Evolutionary conservation across 2,888 invertebrate genomes (phyloP).

Genomic region (Physocephala rufipes): DNA sequence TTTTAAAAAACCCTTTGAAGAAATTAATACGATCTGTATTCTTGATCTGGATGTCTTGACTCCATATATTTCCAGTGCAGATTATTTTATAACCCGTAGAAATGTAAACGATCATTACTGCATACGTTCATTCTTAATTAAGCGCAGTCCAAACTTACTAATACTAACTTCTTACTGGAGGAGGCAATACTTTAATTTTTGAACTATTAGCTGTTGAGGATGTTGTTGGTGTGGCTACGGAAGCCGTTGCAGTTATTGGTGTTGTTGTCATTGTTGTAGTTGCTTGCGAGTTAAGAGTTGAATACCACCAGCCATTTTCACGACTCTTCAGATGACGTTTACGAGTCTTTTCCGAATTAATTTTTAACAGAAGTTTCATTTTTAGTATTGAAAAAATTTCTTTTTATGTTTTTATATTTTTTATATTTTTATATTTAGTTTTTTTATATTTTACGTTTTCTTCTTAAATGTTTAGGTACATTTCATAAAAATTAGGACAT

Average conservation of each 20-base stretch:
- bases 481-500: too few relatives aligned
- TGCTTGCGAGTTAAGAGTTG: neutral
- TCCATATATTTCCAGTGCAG: too few relatives aligned
- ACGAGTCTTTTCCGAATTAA: slow-evolving; percentile 61
- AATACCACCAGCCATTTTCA: slow-evolving; percentile 31
- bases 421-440: neutral
- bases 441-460: neutral
- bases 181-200: neutral
- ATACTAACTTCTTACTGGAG: slow-evolving; percentile 22
- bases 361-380: slow-evolving; percentile 64
- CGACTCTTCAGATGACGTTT: slow-evolving; percentile 47
- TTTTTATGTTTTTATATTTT: slow-evolving; percentile 17
- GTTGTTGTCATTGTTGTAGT: slow-evolving; percentile 37
- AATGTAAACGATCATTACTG: too few relatives aligned
- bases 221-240: neutral
- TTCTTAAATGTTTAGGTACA: too few relatives aligned
- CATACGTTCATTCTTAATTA: too few relatives aligned
- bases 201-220: neutral
- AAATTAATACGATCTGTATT: too few relatives aligned
- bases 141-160: too few relatives aligned
- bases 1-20: too few relatives aligned
- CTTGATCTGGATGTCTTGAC: too few relatives aligned
- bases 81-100: too few relatives aligned
- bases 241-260: slow-evolving; percentile 27
- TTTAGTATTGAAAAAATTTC: slow-evolving; percentile 16